Evolutionary conservation across 2,113 vertebrate genomes (phyloP), one percentile per base, ranked within the genome.

Genomic region (Epinephelus lanceolatus): DNA sequence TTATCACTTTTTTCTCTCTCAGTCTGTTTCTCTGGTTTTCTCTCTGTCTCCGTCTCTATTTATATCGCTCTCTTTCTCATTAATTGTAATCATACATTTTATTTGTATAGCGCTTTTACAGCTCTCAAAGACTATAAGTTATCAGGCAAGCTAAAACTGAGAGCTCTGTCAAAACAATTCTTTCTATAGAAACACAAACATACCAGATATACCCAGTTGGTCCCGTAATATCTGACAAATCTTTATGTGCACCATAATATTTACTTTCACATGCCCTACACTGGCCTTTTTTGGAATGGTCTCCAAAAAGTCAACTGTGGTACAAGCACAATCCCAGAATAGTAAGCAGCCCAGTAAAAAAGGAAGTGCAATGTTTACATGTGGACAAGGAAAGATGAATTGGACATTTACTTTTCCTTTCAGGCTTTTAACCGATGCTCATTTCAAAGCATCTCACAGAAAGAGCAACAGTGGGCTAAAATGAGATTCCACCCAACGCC

Each of bases 211-310:
- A 45, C 42, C 9, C 42, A 73, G 56, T 67, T 66, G 65, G 42
- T 57, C 51, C 57, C 23, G 9, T 42, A 30, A 78, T 70, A 25
- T 71, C 42, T 21, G 42, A 67, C 60, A 53, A 52, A 70, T 70
- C 62, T 74, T 27, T 83, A 74, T 70, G 72, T 14, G 53, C 14
- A 27, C 25, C 59, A 76, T 71, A 88, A 79, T 86, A 85, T 89
- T 91, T 88, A 88, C 73, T 83, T 75, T 86, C 66, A 63, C 76
- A 84, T 65, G 86, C 56, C 79, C 81, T 78, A 5, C 53, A 3
- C 40, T 69, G 70, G 37, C 83, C 75, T 86, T 73, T 61, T 90
- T 72, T 74, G 78, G 75, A 62, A 66, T 3, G 13, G 6, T 21
- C 67, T 84, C 59, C 40, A 74, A 27, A 65, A 55, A 52, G 51